These are phyloP conservation scores for Oscheius sp. DNA, from an alignment of 2,888 invertebrate species.

Conservation along the genomic window DNA sequence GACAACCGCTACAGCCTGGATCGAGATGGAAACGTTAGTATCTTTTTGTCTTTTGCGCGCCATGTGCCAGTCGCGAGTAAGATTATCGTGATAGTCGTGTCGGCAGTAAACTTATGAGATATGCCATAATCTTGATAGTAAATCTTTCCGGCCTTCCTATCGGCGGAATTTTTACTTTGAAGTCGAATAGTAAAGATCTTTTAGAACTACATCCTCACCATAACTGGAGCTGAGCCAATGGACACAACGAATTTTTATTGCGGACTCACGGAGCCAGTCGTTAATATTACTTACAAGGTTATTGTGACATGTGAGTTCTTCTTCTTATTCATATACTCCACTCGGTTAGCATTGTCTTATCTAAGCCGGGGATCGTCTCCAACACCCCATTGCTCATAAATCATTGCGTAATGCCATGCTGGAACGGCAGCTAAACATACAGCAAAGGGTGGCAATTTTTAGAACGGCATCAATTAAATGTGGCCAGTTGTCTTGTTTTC, in stretches of 20 bases:
- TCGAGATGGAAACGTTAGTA: conserved; percentile 12
- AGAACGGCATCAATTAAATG: background rate
- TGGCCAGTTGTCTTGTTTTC: background rate
- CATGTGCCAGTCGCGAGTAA: conserved; percentile 11
- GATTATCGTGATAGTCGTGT: conserved; percentile 26
- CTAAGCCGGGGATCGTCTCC: conserved; percentile 3
- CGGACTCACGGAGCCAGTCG: conserved; percentile 41
- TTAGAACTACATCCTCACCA: conserved; percentile 56
- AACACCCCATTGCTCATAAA: conserved; percentile 28
- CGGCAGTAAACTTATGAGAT: conserved; percentile 24
- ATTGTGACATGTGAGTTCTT: conserved; percentile 44
- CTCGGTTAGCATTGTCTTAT: background rate
- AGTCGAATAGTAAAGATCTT: background rate
- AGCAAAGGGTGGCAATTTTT: background rate
- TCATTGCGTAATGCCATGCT: conserved; percentile 27
- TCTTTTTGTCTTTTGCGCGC: background rate
- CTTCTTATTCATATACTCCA: background rate
- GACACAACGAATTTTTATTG: conserved; percentile 56
- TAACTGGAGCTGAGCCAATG: conserved; percentile 51
- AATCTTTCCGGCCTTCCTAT: conserved; percentile 16
- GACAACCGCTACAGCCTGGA: conserved; percentile 33
- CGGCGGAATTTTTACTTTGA: background rate
- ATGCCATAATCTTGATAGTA: conserved; percentile 29
- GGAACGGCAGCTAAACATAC: conserved; percentile 11
- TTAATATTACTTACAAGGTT: conserved; percentile 24